Base-by-base conservation (phyloP, 2,797 vertebrate species). In the Rhynchonycteris naso region DNA sequence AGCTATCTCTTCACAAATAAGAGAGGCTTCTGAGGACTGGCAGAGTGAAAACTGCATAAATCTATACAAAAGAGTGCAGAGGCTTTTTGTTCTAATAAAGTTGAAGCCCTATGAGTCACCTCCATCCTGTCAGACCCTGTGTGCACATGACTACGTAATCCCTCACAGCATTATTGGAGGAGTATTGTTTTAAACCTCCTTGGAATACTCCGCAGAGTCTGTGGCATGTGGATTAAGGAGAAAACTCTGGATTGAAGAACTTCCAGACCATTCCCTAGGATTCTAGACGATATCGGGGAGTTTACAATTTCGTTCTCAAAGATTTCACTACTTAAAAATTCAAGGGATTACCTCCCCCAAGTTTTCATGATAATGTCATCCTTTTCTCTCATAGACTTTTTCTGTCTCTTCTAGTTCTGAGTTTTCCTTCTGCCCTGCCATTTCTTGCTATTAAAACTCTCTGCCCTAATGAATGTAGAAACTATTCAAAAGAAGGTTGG, bases 131-230 rank as follows among this genome's bases (percentile, higher is more conserved):
- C 84, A 79, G 84, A 33, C 38, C 15, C 71, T 38, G n/a, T 94
- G 91, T 92, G 96, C 91, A 96, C 87, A 93, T 74, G n/a, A 58
- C 28, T 54, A 18, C 18, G 15, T 69, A 58, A 59, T 91, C 52
- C 87, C 91, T 92, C 86, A 74, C 47, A 88, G 56, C 16, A 72
- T 97, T 22, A 66, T 96, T 88, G 91, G 54, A 94, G 63, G 50
- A 86, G 90, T 58, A n/a, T 89, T 96, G 47, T 83, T 84, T 79
- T 79, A 88, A 85, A n/a, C 3, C 28, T 93, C 80, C n/a, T 5
- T 75, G 43, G 28, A 95, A 71, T 81, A 43, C 56, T 94, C 21
- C 68, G 43, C 11, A 0, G 63, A 80, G 58, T 74, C 26, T 91
- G n/a, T 58, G 38, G 4, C 43, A 58, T 68, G 47, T 65, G 78